A percentile compares a stretch with the other conserved stretches of the same genome.
phyloP scores from a whole-genome alignment of 1,140 invertebrate species.

The Euwallacea similis region DNA sequence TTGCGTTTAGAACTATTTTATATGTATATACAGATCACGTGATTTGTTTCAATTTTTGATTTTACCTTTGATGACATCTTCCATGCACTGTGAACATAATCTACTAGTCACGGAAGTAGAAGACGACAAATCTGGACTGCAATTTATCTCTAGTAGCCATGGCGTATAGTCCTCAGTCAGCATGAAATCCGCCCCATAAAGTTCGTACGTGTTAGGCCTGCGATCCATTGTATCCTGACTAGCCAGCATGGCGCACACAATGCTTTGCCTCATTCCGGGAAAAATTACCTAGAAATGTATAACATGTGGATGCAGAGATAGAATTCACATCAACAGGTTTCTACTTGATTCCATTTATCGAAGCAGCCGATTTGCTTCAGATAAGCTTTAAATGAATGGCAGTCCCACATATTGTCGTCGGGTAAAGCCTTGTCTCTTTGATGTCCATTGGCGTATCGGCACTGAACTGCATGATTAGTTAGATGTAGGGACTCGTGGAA shows the following conservation, averaged over 20 bases:
- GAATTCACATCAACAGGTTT: constrained; percentile 47
- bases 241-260: constrained; percentile 83
- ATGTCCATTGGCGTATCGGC: constrained; percentile 81
- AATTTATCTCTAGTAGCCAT: constrained; percentile 95
- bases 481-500: constrained; percentile 92
- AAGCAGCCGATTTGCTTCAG: constrained; percentile 71
- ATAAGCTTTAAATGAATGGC: constrained; percentile 75
- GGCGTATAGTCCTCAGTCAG: constrained; percentile 84
- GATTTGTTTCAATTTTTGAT: too few relatives aligned
- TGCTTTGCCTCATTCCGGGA: constrained; percentile 79
- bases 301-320: too few relatives aligned
- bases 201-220: constrained; percentile 85
- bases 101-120: constrained; percentile 86
- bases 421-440: constrained; percentile 74
- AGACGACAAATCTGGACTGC: constrained; percentile 85
- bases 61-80: constrained; percentile 90
- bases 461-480: constrained; percentile 92
- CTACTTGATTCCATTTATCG: constrained; percentile 73
- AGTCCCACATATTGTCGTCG: constrained; percentile 87
- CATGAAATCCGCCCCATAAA: constrained; percentile 95
- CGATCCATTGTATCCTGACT: constrained; percentile 86
- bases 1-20: too few relatives aligned
- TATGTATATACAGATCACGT: too few relatives aligned
- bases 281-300: constrained; percentile 27
- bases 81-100: constrained; percentile 83